Conservation (phyloP, 2,888 invertebrate genomes). For the Hermaeophaga mercurialis region DNA sequence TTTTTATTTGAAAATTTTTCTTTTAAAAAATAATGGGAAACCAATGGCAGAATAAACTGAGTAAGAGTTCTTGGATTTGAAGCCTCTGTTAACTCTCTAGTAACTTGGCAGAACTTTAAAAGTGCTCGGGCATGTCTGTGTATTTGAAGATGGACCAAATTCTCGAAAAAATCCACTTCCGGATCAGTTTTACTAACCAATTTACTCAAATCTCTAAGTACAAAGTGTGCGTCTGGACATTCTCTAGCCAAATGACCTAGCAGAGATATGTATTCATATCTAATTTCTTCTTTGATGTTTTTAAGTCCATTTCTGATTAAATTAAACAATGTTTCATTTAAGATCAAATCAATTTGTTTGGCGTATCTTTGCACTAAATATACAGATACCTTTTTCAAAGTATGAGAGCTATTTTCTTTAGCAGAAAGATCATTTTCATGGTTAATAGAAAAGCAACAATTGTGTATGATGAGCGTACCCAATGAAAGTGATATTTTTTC, state of each 20-base stretch:
- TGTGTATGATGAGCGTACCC: conserved; percentile 77
- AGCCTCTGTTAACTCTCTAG: conserved; percentile 65
- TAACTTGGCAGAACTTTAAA: conserved; percentile 71
- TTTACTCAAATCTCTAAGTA: conserved; percentile 72
- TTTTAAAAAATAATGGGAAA: conserved; percentile 78
- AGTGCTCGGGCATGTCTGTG: conserved; percentile 86
- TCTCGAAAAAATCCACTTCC: conserved; percentile 95
- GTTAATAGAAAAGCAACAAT: conserved; percentile 78
- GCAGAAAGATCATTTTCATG: conserved; percentile 84
- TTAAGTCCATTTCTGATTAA: conserved; percentile 75
- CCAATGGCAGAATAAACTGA: conserved; percentile 84
- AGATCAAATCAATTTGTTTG: conserved; percentile 67
- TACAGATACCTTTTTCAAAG: conserved; percentile 72
- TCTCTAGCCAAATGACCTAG: conserved; percentile 78
- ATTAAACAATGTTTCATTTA: conserved; percentile 75
- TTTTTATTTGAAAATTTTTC: conserved; percentile 79
- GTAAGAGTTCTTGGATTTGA: conserved; percentile 75
- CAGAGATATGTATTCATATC: conserved; percentile 79
- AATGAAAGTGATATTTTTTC: conserved; percentile 66
- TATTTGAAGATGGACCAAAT: conserved; percentile 84
- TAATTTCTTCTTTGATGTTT: conserved; percentile 70
- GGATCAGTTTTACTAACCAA: conserved; percentile 72
- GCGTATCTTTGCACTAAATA: conserved; percentile 65
- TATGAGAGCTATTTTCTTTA: conserved; percentile 76
- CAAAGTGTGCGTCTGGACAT: conserved; percentile 71